Evolutionary conservation across 2,888 invertebrate genomes (phyloP).

Genomic region (Seladonia tumulorum): DNA sequence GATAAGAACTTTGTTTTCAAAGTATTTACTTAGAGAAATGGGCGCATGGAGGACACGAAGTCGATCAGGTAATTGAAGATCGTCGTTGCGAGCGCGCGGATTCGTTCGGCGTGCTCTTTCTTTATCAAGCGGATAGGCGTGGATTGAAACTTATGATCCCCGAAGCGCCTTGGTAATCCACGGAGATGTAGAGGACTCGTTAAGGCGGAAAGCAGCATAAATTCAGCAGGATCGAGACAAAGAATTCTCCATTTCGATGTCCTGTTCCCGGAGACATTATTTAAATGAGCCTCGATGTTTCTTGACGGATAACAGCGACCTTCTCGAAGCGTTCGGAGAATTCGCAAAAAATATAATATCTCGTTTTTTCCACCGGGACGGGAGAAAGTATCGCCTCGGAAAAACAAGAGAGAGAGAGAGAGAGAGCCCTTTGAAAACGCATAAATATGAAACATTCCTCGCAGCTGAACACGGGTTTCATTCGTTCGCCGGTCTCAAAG

Average conservation of each 20-base stretch:
- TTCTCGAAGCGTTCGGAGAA: not conserved
- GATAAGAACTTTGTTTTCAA: not conserved
- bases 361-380: not conserved
- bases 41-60: not conserved
- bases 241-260: not conserved
- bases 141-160: not conserved
- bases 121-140: not conserved
- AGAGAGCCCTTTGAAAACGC: slow-evolving; percentile 25
- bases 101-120: not conserved
- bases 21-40: not conserved
- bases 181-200: not conserved
- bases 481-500: not conserved
- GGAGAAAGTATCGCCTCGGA: slow-evolving; percentile 3
- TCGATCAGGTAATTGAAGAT: not conserved
- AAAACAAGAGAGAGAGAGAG: not conserved
- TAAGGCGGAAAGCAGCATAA: not conserved
- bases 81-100: not conserved
- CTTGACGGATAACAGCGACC: not conserved
- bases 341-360: slow-evolving; percentile 16
- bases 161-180: not conserved
- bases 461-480: slow-evolving; percentile 13
- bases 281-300: not conserved
- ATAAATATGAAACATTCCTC: slow-evolving; percentile 46
- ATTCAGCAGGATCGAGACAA: not conserved
- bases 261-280: not conserved